Conservation (phyloP, 2,797 vertebrate genomes). For the Platyrinchus mystaceus region DNA sequence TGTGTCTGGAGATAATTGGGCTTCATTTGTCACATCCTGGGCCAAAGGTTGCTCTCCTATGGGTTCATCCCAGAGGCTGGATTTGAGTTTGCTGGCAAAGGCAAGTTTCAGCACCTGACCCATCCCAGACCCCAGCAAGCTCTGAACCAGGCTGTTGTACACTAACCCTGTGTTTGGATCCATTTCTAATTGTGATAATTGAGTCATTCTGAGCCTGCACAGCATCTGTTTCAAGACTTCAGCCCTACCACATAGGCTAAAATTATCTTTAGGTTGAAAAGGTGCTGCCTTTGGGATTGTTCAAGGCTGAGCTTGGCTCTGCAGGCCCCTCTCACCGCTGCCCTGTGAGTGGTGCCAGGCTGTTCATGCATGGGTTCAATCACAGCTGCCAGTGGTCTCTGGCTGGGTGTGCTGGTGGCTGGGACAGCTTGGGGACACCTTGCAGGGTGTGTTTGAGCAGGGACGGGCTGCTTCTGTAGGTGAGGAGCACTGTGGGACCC, state of each 20-base stretch:
- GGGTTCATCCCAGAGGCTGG: background rate
- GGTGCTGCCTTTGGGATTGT: background rate
- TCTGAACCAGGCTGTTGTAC: background rate
- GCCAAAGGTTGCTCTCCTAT: background rate
- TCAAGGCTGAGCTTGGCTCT: background rate
- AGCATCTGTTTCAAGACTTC: background rate
- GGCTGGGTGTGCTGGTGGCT: background rate
- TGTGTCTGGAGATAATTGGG: conserved; percentile 12
- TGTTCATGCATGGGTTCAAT: background rate
- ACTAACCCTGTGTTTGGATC: background rate
- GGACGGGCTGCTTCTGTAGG: background rate
- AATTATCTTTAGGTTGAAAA: conserved; percentile 6
- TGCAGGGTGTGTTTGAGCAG: background rate
- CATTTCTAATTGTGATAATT: background rate
- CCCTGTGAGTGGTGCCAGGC: background rate
- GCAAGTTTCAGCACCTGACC: background rate
- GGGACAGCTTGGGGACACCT: background rate
- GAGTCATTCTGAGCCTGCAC: background rate
- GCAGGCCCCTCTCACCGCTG: background rate
- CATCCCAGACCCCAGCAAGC: background rate
- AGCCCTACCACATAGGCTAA: background rate
- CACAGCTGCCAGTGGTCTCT: background rate
- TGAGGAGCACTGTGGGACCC: fast-evolving
- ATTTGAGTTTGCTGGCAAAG: background rate
- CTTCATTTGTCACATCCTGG: background rate